Evolutionary conservation across 2,888 invertebrate species (phyloP), one percentile per base, ranked within the genome.

Genomic region (Tricholauxania praeusta): DNA sequence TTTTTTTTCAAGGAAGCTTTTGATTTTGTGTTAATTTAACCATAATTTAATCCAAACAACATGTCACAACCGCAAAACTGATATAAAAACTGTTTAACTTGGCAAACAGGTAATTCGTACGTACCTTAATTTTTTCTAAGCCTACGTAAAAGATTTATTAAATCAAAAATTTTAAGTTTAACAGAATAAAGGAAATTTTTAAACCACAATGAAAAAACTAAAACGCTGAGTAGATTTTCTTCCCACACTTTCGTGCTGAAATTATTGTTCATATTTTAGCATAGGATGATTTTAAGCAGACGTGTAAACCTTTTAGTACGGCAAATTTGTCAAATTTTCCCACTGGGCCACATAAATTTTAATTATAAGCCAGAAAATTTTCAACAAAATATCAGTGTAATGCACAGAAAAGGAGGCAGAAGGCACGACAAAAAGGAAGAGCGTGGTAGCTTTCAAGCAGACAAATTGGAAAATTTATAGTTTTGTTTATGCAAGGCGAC

Each of bases 341-440:
- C 76, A 52, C 53, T 65, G 68, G 65, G 28, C 59, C 49, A 65
- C 71, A 76, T 76, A 74, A 76, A 75, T 75, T 69, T 75, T 70
- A 75, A 76, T 75, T 75, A 75, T 74, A 48, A 47, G 28, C 62
- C 10, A 52, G 39, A 72, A 69, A 66, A 71, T 67, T 73, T 72
- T 72, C 66, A 67, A 68, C 68, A 73, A 67, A 59, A 68, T 47
- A 49, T 74, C 71, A 62, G 32, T 71, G 39, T 1, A 39, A 39
- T 1, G 39, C 4, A 28, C 74, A 74, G 74, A 67, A 28, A 67
- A 71, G 71, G 66, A 66, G 39, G 7, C 10, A 39, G 39, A 39
- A 10, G 10, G 39, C 39, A 28, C 28, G 2, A 10, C 39, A 39
- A 10, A 39, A 10, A 39, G 39, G 39, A 39, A 39, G 39, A 39